These are phyloP conservation scores for Hydrophis major DNA, from an alignment of 2,797 vertebrate species.

Conservation along the genomic window DNA sequence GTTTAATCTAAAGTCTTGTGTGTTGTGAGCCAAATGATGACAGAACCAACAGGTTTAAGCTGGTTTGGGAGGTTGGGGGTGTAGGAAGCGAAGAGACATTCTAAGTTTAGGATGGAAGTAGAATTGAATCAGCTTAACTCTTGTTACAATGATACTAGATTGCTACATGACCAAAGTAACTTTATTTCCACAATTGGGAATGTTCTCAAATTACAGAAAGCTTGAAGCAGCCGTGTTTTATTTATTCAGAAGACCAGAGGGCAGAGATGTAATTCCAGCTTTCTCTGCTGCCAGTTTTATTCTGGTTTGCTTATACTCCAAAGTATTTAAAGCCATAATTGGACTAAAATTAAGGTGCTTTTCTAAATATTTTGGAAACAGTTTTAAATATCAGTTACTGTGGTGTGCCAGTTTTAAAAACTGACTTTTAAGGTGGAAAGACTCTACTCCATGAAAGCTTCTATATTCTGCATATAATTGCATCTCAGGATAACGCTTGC, in stretches of 20 bases:
- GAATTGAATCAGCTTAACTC: constrained; percentile 32
- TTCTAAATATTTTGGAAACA: background rate
- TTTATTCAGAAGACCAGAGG: no score
- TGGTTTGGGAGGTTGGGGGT: constrained; percentile 41
- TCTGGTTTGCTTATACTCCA: background rate
- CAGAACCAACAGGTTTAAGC: constrained; percentile 54
- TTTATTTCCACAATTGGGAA: background rate
- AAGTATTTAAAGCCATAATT: background rate
- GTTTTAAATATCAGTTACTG: background rate
- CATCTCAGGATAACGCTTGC: background rate
- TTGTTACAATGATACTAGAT: constrained; percentile 16
- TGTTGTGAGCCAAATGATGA: constrained; percentile 47
- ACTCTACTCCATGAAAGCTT: background rate
- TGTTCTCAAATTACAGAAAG: constrained; percentile 9
- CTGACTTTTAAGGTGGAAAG: background rate
- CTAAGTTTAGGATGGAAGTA: constrained; percentile 50
- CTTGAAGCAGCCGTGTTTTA: background rate
- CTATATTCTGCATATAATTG: background rate
- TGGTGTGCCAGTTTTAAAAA: background rate
- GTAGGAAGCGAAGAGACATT: constrained; percentile 29
- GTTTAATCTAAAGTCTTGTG: constrained; percentile 50
- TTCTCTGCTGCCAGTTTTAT: background rate
- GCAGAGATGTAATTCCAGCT: background rate
- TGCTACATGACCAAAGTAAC: background rate
- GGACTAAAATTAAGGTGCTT: background rate